These are phyloP conservation scores for Cephalopterus ornatus DNA, from an alignment of 2,113 vertebrate genomes.

Conservation along the genomic window DNA sequence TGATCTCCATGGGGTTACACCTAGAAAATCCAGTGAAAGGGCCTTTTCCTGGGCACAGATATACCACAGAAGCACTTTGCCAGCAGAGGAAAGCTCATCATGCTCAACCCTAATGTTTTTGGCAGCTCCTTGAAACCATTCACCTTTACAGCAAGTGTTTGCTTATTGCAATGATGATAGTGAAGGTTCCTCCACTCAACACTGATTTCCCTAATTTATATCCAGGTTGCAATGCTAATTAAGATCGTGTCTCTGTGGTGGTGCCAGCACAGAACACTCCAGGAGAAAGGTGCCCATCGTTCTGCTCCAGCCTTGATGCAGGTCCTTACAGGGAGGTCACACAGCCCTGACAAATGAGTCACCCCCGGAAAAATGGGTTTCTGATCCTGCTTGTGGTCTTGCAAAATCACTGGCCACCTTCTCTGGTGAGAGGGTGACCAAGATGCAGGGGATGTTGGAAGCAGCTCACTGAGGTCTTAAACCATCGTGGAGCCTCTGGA, in stretches of 20 bases:
- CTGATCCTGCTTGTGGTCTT: neutral
- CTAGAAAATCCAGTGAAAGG: neutral
- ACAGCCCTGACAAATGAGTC: neutral
- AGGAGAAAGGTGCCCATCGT: neutral
- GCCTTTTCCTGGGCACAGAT: neutral
- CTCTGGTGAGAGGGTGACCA: neutral
- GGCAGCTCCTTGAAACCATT: neutral
- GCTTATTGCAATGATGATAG: neutral
- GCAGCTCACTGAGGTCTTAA: neutral
- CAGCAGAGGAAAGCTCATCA: neutral
- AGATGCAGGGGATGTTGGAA: neutral
- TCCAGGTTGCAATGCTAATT: neutral
- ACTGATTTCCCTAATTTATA: neutral
- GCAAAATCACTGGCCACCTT: neutral
- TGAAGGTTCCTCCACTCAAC: neutral
- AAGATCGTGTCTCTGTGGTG: accelerated
- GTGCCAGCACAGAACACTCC: neutral
- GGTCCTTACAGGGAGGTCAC: neutral
- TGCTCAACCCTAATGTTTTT: neutral
- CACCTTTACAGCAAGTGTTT: neutral
- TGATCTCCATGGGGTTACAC: neutral
- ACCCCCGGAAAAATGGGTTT: accelerated
- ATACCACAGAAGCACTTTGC: neutral
- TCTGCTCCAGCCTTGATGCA: neutral
- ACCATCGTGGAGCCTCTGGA: accelerated